Evolutionary conservation across 2,797 vertebrate species (phyloP).

Genomic region (Clamator glandarius): DNA sequence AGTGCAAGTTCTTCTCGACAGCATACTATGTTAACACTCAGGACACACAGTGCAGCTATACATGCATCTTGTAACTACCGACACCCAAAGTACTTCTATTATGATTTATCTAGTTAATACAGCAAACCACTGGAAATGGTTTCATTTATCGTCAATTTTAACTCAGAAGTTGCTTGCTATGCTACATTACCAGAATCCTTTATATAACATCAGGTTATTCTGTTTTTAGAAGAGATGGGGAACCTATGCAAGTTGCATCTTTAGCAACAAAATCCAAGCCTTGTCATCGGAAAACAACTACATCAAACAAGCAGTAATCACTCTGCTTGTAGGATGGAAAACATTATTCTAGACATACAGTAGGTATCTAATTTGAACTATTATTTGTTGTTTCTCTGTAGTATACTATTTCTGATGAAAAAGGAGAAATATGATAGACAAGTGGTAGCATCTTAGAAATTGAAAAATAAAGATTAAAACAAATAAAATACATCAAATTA

Average conservation of each 20-base stretch:
- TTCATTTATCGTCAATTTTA: background rate
- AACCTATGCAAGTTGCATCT: background rate
- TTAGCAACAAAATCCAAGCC: background rate
- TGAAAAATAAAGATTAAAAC: background rate
- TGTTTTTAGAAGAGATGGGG: background rate
- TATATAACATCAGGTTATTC: background rate
- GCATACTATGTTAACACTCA: accelerated
- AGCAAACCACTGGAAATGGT: background rate
- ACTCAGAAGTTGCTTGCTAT: background rate
- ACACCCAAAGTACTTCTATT: background rate
- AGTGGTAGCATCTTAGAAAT: background rate
- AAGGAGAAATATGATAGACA: background rate
- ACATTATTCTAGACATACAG: background rate
- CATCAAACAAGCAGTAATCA: background rate
- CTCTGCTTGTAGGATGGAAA: background rate
- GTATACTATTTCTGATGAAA: background rate
- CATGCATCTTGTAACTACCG: accelerated
- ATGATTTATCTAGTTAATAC: background rate
- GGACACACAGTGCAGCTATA: background rate
- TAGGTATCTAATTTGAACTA: background rate
- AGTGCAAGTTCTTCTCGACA: background rate
- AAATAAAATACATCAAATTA: background rate
- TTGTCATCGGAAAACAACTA: background rate
- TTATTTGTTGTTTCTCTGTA: background rate
- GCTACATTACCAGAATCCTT: background rate